A percentile compares a stretch with the other conserved stretches of the same genome.
These are phyloP conservation scores for Agelaius phoeniceus DNA, from an alignment of 2,113 vertebrate genomes.

Conservation along the genomic window DNA sequence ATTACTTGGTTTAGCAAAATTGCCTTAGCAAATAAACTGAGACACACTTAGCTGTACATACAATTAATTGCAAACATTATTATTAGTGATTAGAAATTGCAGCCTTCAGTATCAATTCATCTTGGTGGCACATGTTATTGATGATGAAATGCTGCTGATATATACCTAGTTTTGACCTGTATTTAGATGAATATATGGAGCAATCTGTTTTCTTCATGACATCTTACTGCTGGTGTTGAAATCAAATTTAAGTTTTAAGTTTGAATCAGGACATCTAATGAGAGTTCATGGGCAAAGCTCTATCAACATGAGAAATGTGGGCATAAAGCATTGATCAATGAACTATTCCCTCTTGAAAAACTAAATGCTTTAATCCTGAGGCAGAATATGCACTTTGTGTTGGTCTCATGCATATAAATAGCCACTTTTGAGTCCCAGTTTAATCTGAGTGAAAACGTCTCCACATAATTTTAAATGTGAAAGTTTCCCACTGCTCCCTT, in stretches of 20 bases:
- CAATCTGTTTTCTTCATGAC: background rate
- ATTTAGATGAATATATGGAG: background rate
- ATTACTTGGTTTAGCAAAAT: background rate
- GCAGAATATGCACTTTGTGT: slow-evolving; percentile 70
- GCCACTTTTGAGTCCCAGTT: slow-evolving; percentile 37
- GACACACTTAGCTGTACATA: background rate
- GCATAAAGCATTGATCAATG: slow-evolving; percentile 45
- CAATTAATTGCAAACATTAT: slow-evolving; percentile 18
- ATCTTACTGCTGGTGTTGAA: background rate
- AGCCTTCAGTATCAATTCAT: background rate
- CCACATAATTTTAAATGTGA: background rate
- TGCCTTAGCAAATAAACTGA: background rate
- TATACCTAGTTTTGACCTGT: background rate
- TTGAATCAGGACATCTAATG: slow-evolving; percentile 32
- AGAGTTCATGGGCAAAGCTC: slow-evolving; percentile 34
- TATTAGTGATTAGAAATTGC: background rate
- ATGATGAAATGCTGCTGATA: background rate
- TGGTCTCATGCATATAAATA: slow-evolving; percentile 49
- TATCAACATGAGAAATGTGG: slow-evolving; percentile 52
- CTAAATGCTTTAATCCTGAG: slow-evolving; percentile 62
- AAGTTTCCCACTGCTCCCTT: background rate
- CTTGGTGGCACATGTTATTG: background rate
- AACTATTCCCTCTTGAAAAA: slow-evolving; percentile 42
- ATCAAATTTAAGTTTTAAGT: slow-evolving; percentile 31
- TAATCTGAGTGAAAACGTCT: background rate